phyloP scores from a whole-genome alignment of 2,888 invertebrate genomes.

The Stenurella melanura region DNA sequence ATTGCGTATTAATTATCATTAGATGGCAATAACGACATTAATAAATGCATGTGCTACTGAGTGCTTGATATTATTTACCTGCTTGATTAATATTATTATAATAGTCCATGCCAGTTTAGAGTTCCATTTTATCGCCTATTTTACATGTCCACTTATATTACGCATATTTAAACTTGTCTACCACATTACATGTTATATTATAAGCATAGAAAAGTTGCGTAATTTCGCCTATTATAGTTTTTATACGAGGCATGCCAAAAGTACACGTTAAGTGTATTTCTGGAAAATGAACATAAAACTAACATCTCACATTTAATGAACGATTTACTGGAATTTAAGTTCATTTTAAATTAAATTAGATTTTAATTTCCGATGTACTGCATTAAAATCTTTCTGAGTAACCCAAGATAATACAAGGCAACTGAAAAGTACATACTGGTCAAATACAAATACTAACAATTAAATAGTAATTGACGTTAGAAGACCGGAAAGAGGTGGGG shows the following conservation, averaged over 20 bases:
- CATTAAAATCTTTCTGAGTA: no score
- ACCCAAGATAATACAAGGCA: no score
- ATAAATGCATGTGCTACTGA: not conserved
- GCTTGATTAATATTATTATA: not conserved
- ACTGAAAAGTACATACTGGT: no score
- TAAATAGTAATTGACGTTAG: no score
- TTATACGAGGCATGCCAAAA: not conserved
- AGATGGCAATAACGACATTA: not conserved
- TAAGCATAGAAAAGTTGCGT: not conserved
- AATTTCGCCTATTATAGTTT: not conserved
- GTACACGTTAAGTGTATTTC: not conserved
- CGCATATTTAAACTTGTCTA: not conserved
- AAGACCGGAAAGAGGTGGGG: no score
- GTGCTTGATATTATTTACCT: constrained; percentile 7
- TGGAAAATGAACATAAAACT: not conserved
- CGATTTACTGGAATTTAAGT: not conserved
- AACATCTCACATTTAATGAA: not conserved
- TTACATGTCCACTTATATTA: constrained; percentile 19
- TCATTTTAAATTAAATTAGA: no score
- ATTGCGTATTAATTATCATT: not conserved
- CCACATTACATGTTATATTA: not conserved
- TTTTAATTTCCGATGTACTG: no score
- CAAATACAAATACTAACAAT: no score
- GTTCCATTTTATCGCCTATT: constrained; percentile 20
- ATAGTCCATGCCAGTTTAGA: constrained; percentile 21